phyloP scores from a whole-genome alignment of 2,113 vertebrate species.

The Cyanoliseus patagonus region DNA sequence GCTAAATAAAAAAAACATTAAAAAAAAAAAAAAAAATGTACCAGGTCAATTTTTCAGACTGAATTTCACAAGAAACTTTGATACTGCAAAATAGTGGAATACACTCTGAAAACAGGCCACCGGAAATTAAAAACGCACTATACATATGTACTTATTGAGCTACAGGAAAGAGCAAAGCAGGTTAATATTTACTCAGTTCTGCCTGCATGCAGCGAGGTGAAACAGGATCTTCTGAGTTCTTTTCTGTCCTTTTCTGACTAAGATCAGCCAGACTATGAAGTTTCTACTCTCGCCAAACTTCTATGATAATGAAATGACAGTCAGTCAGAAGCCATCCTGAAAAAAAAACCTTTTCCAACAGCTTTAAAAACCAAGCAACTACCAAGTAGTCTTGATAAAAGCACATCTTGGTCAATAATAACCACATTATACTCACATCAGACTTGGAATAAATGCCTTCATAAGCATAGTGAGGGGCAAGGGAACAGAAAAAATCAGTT shows the following conservation, averaged over 20 bases:
- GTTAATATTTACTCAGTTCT: background rate
- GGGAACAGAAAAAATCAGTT: background rate
- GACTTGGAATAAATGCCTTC: background rate
- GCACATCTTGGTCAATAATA: background rate
- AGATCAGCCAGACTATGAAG: background rate
- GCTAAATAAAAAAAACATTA: no score
- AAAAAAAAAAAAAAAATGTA: no score
- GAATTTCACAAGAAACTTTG: background rate
- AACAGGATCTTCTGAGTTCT: background rate
- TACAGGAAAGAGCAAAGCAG: background rate
- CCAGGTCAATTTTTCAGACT: background rate
- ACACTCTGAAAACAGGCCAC: background rate
- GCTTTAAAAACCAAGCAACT: background rate
- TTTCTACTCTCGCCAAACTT: background rate
- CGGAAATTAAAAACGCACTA: background rate
- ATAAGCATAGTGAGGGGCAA: background rate
- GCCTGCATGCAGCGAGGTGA: background rate
- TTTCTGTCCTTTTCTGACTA: background rate
- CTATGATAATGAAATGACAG: background rate
- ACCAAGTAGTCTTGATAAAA: background rate
- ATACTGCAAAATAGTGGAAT: background rate
- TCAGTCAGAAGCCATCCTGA: background rate
- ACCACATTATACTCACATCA: background rate
- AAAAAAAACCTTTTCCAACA: background rate
- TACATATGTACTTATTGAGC: background rate